Evolutionary conservation across 2,113 vertebrate genomes (phyloP).

Genomic region (Callocephalon fimbriatum): DNA sequence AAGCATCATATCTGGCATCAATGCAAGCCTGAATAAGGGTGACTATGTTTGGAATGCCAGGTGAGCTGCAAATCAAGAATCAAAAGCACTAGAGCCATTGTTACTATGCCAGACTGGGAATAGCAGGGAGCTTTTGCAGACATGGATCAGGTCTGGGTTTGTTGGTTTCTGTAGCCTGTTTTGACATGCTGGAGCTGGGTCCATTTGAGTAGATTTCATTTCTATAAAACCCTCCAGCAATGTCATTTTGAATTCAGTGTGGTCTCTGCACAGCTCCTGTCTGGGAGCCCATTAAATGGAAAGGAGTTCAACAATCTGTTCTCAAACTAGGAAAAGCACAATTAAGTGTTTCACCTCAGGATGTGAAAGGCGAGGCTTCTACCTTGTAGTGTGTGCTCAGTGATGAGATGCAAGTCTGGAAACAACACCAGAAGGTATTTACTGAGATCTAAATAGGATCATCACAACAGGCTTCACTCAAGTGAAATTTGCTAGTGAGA

Average conservation of each 20-base stretch:
- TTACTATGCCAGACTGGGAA: neutral
- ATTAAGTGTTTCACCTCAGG: neutral
- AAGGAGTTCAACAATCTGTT: neutral
- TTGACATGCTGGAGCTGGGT: neutral
- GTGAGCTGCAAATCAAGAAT: neutral
- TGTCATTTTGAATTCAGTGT: neutral
- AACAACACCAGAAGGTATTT: neutral
- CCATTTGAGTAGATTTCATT: neutral
- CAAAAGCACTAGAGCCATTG: neutral
- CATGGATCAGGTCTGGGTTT: neutral
- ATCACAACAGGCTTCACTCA: neutral
- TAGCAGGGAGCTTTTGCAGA: neutral
- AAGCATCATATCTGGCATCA: neutral
- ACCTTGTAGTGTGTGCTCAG: neutral
- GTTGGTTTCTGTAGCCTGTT: neutral
- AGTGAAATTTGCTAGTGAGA: neutral
- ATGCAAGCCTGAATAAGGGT: neutral
- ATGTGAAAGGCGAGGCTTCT: neutral
- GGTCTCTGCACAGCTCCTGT: neutral
- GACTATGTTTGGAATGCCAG: neutral
- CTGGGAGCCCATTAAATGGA: neutral
- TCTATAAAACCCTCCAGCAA: neutral
- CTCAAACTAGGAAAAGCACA: neutral
- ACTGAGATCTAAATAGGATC: neutral
- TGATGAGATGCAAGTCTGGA: conserved; percentile 21